These are phyloP conservation scores for Conus betulinus DNA, from an alignment of 1,140 invertebrate species.

Conservation along the genomic window DNA sequence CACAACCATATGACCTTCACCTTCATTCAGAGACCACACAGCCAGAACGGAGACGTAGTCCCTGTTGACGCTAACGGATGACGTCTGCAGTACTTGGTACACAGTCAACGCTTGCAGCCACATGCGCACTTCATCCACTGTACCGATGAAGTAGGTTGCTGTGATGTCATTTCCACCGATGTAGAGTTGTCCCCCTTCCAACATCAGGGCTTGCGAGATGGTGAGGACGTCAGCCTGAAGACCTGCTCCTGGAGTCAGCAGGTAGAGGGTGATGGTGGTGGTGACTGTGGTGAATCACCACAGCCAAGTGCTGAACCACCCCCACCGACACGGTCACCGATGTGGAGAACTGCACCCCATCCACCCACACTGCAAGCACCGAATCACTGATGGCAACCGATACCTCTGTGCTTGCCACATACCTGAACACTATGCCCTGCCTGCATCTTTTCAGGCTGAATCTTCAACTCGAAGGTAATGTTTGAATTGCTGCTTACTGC, in stretches of 20 bases:
- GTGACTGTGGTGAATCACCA: neutral
- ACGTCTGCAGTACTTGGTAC: constrained; percentile 41
- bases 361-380: constrained; percentile 23
- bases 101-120: constrained; percentile 45
- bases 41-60: constrained; percentile 37
- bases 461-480: constrained; percentile 28
- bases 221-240: constrained; percentile 13
- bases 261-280: neutral
- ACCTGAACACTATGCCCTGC: constrained; percentile 39
- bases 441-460: neutral
- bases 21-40: constrained; percentile 49
- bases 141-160: constrained; percentile 42
- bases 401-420: constrained; percentile 26
- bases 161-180: constrained; percentile 42
- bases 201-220: neutral
- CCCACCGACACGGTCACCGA: neutral
- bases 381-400: constrained; percentile 43
- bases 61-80: constrained; percentile 25
- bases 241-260: neutral
- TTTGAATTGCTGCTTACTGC: constrained; percentile 30
- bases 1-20: constrained; percentile 34
- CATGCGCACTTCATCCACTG: constrained; percentile 45
- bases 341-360: neutral
- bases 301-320: constrained; percentile 18
- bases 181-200: constrained; percentile 30